Base-by-base conservation (phyloP, 2,888 invertebrate genomes). In the Acleris literana region DNA sequence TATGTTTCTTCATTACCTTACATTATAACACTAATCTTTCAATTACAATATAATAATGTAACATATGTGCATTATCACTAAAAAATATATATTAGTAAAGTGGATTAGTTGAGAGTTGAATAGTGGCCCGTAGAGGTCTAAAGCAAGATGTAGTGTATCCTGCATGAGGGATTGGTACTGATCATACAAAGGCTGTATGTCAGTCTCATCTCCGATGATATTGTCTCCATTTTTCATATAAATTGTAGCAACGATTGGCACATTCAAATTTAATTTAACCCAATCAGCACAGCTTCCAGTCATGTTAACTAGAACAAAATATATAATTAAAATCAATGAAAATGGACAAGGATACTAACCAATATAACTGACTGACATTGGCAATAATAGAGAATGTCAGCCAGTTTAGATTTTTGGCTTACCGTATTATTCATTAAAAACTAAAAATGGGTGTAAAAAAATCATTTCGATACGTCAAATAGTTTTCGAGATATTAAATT, bases 271-370 rank as follows among this genome's bases (percentile, higher is more conserved):
- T 13, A 69, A 74, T 70, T 92, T 92, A 3, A 91, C 88, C 90
- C 90, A 92, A 69, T 92, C 91, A 29, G 91, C 88, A 73, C 81
- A 77, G 68, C 84, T 89, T 16, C 92, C 90, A 69, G 84, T 76
- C 68, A 77, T 74, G 66, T 89, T 89, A 73, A 83, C 90, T 90
- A 76, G 48, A 83, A 78, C 43, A 56, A 17, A 51, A 64, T 29
- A 43, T 22, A 46, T 33, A 18, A 29, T 60, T 17, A 1, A 18
- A n/a, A 11, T 9, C 49, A 49, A 18, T 9, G 0, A 18, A 49
- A 18, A 20, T 49, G 7, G 17, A 20, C 17, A 46, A 54, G n/a
- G 44, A 54, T 53, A 29, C 22, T 20, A 7, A 33, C 25, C 25
- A 25, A 25, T 25, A 7, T 25, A 25, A 25, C 25, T 25, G 25